Evolutionary conservation across 2,797 vertebrate genomes (phyloP).

Genomic region (Selene dorsalis): DNA sequence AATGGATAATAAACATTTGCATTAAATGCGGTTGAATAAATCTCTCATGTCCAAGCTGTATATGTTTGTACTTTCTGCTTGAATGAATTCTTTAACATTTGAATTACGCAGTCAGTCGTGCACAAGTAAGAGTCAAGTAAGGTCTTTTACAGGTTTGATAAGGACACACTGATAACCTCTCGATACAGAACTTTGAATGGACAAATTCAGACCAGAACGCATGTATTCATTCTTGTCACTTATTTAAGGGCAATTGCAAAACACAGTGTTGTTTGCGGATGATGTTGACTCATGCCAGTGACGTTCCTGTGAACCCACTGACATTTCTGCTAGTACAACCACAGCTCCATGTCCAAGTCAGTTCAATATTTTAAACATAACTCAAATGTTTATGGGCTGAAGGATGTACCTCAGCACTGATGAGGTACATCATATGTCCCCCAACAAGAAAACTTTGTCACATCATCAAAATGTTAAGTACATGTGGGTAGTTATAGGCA

Average conservation of each 20-base stretch:
- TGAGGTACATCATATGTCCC: background rate
- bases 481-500: too few relatives aligned
- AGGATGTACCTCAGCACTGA: too few relatives aligned
- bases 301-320: constrained; percentile 38
- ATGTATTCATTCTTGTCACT: constrained; percentile 9
- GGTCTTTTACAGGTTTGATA: background rate
- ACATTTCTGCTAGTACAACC: constrained; percentile 12
- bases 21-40: constrained; percentile 60
- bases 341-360: background rate
- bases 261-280: constrained; percentile 39
- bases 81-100: background rate
- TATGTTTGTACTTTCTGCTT: background rate
- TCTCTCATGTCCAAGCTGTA: background rate
- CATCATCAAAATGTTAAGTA: too few relatives aligned
- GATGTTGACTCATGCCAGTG: constrained; percentile 39
- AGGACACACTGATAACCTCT: background rate
- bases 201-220: background rate
- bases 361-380: background rate
- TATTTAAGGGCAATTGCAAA: constrained; percentile 32
- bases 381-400: background rate
- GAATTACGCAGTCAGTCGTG: background rate
- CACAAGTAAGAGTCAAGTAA: background rate
- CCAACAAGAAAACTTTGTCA: background rate
- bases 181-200: background rate
- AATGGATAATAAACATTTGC: constrained; percentile 17